Percentiles rank a stretch among this genome's conserved stretches.
Conservation (phyloP, 2,797 vertebrate species). For the Serranus cabrilla region DNA sequence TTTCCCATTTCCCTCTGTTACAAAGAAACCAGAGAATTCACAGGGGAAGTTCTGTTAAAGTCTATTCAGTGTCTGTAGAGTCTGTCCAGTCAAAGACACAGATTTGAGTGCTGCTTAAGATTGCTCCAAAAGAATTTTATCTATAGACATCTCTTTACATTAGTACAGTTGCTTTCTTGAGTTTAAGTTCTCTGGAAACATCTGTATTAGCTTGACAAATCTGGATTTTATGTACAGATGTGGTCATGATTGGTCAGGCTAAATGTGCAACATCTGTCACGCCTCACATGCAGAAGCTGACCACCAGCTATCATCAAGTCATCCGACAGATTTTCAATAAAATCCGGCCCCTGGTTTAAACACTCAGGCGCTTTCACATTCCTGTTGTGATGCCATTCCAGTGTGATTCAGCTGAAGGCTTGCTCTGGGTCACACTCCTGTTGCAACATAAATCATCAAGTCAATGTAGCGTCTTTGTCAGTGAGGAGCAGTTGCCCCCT, state of each 20-base stretch:
- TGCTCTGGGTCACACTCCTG: conserved; percentile 18
- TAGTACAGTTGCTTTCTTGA: too few relatives aligned
- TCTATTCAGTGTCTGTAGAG: conserved; percentile 22
- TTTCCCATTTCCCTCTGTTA: conserved; percentile 57
- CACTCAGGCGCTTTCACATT: conserved; percentile 38
- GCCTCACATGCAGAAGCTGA: conserved; percentile 2
- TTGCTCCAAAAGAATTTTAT: not conserved
- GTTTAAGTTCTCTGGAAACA: conserved; percentile 1
- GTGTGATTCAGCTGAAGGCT: conserved; percentile 24
- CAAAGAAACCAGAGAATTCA: conserved; percentile 68
- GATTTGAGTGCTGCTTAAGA: conserved; percentile 4
- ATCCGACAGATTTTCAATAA: conserved; percentile 30
- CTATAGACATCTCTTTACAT: too few relatives aligned
- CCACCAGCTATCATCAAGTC: conserved; percentile 13
- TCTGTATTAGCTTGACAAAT: conserved; percentile 9
- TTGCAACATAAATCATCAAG: conserved; percentile 47
- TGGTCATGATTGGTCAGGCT: conserved; percentile 11
- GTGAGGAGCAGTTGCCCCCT: conserved; percentile 22
- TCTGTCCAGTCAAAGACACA: conserved; percentile 1
- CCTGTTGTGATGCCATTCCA: conserved; percentile 38
- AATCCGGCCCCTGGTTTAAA: conserved; percentile 13
- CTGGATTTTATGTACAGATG: conserved; percentile 3
- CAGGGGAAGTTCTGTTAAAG: conserved; percentile 54
- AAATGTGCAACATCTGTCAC: conserved; percentile 7
- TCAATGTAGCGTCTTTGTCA: conserved; percentile 37